Percentiles rank a stretch among this genome's conserved stretches.
Conservation (phyloP, 2,888 invertebrate species). For the Drosophila ezoana region DNA sequence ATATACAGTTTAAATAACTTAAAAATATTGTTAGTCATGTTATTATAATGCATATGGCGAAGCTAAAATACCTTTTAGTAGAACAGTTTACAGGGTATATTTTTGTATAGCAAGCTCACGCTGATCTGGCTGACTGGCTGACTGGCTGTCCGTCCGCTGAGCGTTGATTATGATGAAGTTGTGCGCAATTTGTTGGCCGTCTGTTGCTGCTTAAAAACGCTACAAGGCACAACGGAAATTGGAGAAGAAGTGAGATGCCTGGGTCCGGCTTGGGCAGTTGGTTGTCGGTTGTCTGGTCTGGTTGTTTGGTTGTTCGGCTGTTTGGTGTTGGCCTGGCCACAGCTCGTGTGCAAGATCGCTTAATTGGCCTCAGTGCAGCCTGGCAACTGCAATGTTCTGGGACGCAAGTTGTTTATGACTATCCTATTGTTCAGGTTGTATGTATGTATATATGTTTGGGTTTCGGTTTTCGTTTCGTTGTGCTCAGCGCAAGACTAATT, state of each 20-base stretch:
- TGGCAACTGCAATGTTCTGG: slow-evolving; percentile 32
- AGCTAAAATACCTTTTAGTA: not conserved
- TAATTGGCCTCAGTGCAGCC: slow-evolving; percentile 67
- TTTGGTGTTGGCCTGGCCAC: slow-evolving; percentile 21
- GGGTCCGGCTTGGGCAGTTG: slow-evolving; percentile 18
- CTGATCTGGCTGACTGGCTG: not conserved
- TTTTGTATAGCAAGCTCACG: not conserved
- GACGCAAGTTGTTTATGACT: slow-evolving; percentile 23
- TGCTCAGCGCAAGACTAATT: slow-evolving; percentile 76
- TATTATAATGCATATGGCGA: too few species aligned
- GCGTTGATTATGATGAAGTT: slow-evolving; percentile 80
- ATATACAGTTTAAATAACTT: too few species aligned
- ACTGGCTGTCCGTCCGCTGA: slow-evolving; percentile 35
- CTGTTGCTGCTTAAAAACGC: slow-evolving; percentile 68
- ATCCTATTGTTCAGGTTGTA: slow-evolving; percentile 10
- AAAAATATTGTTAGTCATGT: too few species aligned
- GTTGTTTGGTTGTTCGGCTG: slow-evolving; percentile 11
- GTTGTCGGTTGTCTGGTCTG: slow-evolving; percentile 9
- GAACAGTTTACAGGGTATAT: slow-evolving; percentile 26
- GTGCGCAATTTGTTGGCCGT: slow-evolving; percentile 82
- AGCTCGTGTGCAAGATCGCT: slow-evolving; percentile 71
- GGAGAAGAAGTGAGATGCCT: slow-evolving; percentile 63
- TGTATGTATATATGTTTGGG: slow-evolving; percentile 2
- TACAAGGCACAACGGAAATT: slow-evolving; percentile 78
- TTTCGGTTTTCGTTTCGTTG: slow-evolving; percentile 50